phyloP scores from a whole-genome alignment of 2,113 vertebrate genomes.

The Sciurus niger region DNA sequence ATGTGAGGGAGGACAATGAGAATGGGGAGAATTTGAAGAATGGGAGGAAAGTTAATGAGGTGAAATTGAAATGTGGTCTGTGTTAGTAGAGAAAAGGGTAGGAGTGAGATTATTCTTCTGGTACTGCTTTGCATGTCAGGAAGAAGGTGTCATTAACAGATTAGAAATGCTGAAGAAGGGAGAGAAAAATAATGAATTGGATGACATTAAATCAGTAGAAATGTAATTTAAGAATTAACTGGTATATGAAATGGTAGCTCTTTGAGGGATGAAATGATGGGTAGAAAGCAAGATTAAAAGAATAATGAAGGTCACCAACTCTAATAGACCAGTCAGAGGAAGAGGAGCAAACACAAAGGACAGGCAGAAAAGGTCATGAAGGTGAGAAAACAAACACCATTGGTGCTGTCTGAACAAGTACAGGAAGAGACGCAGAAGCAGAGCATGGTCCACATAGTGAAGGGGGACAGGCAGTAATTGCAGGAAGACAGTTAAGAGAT shows the following conservation, averaged over 20 bases:
- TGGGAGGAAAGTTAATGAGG: background rate
- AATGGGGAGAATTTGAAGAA: background rate
- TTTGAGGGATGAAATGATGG: background rate
- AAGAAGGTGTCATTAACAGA: background rate
- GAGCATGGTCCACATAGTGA: accelerated
- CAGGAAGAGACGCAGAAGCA: background rate
- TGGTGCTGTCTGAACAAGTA: background rate
- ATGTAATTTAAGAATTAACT: background rate
- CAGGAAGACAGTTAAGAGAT: background rate
- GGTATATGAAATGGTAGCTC: background rate
- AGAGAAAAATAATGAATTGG: background rate
- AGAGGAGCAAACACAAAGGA: background rate
- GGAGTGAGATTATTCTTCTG: background rate
- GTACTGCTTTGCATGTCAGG: background rate
- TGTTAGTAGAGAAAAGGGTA: background rate
- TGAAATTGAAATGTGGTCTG: background rate
- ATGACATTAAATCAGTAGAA: background rate
- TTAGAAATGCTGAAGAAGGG: background rate
- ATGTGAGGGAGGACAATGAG: background rate
- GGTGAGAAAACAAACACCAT: background rate
- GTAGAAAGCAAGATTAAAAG: background rate
- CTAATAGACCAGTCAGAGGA: background rate
- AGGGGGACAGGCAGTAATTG: background rate
- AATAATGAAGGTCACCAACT: background rate
- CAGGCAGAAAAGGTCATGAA: background rate